Conservation (phyloP, 2,113 vertebrate genomes). For the Rhynchomys soricoides region DNA sequence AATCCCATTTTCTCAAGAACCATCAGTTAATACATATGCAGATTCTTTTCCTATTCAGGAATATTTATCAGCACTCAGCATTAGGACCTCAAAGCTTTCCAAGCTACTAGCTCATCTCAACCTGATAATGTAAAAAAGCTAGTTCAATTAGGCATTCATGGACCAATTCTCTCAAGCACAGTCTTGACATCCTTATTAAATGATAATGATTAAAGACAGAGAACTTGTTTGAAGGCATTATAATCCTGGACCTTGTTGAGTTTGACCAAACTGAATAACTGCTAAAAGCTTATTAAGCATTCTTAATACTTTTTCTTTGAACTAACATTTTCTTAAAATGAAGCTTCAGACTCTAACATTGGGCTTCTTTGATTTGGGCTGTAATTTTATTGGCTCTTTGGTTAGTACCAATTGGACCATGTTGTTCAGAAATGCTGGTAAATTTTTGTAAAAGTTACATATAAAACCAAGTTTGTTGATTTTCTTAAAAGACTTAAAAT, state of each 20-base stretch:
- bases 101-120: too few relatives aligned
- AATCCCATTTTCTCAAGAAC: not conserved
- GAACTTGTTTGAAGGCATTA: not conserved
- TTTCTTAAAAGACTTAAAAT: not conserved
- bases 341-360: not conserved
- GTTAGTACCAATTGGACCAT: not conserved
- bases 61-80: not conserved
- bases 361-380: not conserved
- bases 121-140: not conserved
- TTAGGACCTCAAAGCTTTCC: not conserved
- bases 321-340: not conserved
- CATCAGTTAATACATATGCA: not conserved
- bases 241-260: not conserved
- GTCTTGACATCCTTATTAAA: not conserved
- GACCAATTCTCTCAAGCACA: not conserved
- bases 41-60: not conserved
- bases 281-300: not conserved
- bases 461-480: not conserved
- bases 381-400: not conserved
- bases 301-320: not conserved
- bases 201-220: constrained; percentile 8
- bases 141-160: not conserved
- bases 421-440: not conserved
- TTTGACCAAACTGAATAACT: not conserved
- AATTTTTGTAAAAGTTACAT: not conserved